These are phyloP conservation scores for Microchrysa polita DNA, from an alignment of 2,888 invertebrate genomes.

Conservation along the genomic window DNA sequence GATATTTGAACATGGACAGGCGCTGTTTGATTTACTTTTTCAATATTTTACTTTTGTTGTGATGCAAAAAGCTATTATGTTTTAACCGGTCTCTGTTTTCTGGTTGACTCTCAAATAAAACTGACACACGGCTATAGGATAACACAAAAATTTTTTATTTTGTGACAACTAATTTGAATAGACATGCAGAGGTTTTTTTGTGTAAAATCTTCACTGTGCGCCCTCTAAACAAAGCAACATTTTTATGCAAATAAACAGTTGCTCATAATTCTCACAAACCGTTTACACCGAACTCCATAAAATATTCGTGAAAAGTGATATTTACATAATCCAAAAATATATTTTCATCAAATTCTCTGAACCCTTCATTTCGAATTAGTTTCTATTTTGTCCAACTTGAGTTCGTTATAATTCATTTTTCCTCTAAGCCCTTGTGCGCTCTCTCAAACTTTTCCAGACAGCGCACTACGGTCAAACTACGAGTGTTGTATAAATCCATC, in stretches of 20 bases:
- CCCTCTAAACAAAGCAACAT: too few relatives aligned
- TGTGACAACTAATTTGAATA: too few relatives aligned
- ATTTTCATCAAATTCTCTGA: neutral
- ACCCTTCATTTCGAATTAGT: conserved; percentile 26
- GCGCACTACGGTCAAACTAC: neutral
- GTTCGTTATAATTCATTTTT: neutral
- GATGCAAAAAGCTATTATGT: too few relatives aligned
- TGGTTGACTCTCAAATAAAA: too few relatives aligned
- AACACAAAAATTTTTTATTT: too few relatives aligned
- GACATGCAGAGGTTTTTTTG: too few relatives aligned
- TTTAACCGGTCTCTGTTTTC: too few relatives aligned
- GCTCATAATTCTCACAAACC: neutral
- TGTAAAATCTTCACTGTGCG: too few relatives aligned
- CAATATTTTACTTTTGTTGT: too few relatives aligned
- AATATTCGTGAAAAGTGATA: conserved; percentile 12
- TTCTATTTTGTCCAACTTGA: conserved; percentile 11
- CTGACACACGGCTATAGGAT: too few relatives aligned
- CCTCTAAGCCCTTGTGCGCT: neutral
- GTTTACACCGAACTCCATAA: neutral
- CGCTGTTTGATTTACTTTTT: neutral
- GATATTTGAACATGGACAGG: neutral
- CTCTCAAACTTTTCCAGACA: neutral
- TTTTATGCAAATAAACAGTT: neutral
- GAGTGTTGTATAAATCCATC: neutral
- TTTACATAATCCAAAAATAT: conserved; percentile 28